Base-by-base conservation (phyloP, 2,888 invertebrate genomes). In the Himalopsyche kuldschensis region DNA sequence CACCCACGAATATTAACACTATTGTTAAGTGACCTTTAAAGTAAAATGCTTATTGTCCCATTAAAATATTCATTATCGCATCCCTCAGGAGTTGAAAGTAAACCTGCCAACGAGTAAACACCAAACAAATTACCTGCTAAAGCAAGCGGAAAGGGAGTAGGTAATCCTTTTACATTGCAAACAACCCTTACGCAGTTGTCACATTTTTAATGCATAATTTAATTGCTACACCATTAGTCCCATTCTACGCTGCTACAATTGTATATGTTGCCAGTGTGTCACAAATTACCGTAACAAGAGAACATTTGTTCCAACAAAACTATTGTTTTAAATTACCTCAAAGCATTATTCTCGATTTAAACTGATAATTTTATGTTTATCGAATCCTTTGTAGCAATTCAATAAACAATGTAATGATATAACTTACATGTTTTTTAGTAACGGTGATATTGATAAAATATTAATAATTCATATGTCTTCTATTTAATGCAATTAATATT, bases 191-290 rank as follows among this genome's bases (percentile, higher is more conserved):
- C 69, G 69, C 32, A 76, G 41, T 76, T 76, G 76, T 76, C 76
- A 76, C 76, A 75, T 81, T 81, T 75, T 81, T 81, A 81, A 79
- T 79, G 69, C 55, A 76, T 81, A 77, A 82, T 82, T 82, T 63
- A 78, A 79, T 82, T 79, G 55, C 48, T 10, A 32, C 41, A 75
- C 75, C 46, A 69, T 82, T 78, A 78, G 82, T 35, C 32, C 76
- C 41, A 31, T 32, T 76, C 32, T 76, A 35, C 41, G n/a, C 32
- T 17, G 35, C 35, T 69, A 69, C 69, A 27, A 69, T 69, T 69
- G 69, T 69, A 17, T 48, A 30, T 69, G 69, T 69, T 69, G 30
- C 69, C 69, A 69, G 69, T 69, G 27, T 69, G 69, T 69, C 27
- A 27, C 69, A 69, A 69, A 69, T 69, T 69, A 30, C 10, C 27